Base-by-base conservation (phyloP, 2,797 vertebrate species). In the Pempheris klunzingeri region DNA sequence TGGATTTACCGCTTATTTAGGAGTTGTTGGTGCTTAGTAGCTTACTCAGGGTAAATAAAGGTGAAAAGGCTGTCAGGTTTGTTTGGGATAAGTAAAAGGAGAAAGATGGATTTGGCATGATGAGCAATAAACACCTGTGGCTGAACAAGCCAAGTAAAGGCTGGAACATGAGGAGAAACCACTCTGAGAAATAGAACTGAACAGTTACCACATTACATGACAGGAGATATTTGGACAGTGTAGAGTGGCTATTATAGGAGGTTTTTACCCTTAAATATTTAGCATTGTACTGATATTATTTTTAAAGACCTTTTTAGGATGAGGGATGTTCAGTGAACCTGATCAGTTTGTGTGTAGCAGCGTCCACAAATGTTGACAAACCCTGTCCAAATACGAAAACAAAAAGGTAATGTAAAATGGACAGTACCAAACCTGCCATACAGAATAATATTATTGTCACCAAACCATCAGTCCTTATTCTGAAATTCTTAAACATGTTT, bases 1-100 rank as follows among this genome's bases (percentile, higher is more conserved):
- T 59, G 14, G 49, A n/a, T 79, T 79, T 85, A 43, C 32, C 50
- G 11, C 18, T 71, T 36, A 39, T n/a, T 53, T 72, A 36, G 59
- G 65, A 39, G 57, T 30, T 44, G 60, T 50, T 50, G 36, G 18
- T 74, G 47, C 36, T 71, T 46, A 43, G 54, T 44, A 41, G 46
- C 32, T 50, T 39, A 34, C 38, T 44, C 1, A 1, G 7, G 32
- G 32, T 74, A 69, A 80, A 62, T 54, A 53, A 47, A 30, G 24
- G 30, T 63, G 20, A 39, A 74, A 38, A 18, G 36, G n/a, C 57
- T 46, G 52, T 58, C 53, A 30, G 43, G 50, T 55, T 58, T 76
- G 36, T 71, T 46, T 73, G 38, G 50, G 49, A 60, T 63, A 58
- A 74, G 14, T 41, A 62, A 30, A 76, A 30, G 24, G 36, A 52